Evolutionary conservation across 2,797 vertebrate genomes (phyloP).

Genomic region (Melanogrammus aeglefinus): DNA sequence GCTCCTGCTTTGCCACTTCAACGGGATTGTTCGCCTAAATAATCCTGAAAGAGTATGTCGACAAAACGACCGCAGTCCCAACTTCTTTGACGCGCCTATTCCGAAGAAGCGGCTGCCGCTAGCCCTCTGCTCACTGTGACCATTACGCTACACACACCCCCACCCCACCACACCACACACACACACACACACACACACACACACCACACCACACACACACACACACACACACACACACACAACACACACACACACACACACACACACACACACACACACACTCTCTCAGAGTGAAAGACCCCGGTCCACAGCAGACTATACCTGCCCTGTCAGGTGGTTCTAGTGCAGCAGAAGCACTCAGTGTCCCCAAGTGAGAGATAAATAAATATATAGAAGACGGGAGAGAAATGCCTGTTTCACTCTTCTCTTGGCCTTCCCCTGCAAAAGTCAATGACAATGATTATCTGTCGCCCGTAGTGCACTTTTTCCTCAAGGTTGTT

Average conservation of each 20-base stretch:
- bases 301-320: not conserved
- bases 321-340: conserved; percentile 1
- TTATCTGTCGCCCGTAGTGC: conserved; percentile 56
- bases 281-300: not conserved
- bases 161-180: too few species aligned
- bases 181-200: too few species aligned
- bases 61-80: not conserved
- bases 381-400: conserved; percentile 13
- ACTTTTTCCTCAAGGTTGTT: conserved; percentile 63
- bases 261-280: too few species aligned
- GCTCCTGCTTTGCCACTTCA: not conserved
- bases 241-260: too few species aligned
- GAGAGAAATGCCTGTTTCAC: conserved; percentile 38
- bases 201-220: too few species aligned
- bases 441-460: conserved; percentile 61
- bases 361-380: not conserved
- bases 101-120: not conserved
- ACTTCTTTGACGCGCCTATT: not conserved
- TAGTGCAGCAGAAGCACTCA: not conserved
- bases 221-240: too few species aligned
- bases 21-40: not conserved
- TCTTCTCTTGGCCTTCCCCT: conserved; percentile 35
- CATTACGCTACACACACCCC: not conserved
- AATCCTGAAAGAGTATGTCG: not conserved
- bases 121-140: not conserved